Conservation (phyloP, 2,113 vertebrate genomes). For the Myotis yumanensis region DNA sequence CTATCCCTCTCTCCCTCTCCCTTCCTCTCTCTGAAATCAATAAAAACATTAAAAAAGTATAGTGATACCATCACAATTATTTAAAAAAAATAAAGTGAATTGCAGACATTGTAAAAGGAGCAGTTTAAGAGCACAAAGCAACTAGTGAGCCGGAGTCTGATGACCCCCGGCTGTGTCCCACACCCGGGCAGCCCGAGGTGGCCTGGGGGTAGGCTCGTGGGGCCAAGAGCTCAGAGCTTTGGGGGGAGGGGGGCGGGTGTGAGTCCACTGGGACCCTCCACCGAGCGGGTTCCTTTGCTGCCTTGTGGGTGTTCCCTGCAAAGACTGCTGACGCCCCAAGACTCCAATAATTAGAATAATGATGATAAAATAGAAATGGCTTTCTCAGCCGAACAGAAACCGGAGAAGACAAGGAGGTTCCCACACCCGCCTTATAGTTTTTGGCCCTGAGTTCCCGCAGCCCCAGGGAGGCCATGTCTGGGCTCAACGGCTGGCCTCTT, state of each 20-base stretch:
- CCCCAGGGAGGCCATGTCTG: conserved; percentile 65
- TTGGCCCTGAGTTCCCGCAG: conserved; percentile 50
- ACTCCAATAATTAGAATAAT: conserved; percentile 73
- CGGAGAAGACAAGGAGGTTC: conserved; percentile 69
- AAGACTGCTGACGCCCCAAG: conserved; percentile 69
- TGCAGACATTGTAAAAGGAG: not conserved
- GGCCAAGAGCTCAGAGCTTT: conserved; percentile 9
- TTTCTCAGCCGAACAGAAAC: conserved; percentile 76
- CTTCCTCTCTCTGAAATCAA: too few species aligned
- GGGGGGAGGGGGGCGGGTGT: not conserved
- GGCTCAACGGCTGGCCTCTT: conserved; percentile 38
- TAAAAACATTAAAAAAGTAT: too few species aligned
- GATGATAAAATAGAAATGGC: conserved; percentile 73
- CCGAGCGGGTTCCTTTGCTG: conserved; percentile 58
- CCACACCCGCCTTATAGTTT: conserved; percentile 71
- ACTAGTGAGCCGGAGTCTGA: not conserved
- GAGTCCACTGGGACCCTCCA: not conserved
- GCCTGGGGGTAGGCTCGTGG: not conserved
- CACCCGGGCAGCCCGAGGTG: not conserved
- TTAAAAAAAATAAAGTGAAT: not conserved
- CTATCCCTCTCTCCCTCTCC: too few species aligned
- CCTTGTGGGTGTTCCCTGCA: conserved; percentile 71
- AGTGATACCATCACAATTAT: too few species aligned
- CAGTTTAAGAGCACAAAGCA: conserved; percentile 23
- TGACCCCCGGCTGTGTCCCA: not conserved